These are phyloP conservation scores for Drosophila meridiana DNA, from an alignment of 2,888 invertebrate genomes.

Conservation along the genomic window DNA sequence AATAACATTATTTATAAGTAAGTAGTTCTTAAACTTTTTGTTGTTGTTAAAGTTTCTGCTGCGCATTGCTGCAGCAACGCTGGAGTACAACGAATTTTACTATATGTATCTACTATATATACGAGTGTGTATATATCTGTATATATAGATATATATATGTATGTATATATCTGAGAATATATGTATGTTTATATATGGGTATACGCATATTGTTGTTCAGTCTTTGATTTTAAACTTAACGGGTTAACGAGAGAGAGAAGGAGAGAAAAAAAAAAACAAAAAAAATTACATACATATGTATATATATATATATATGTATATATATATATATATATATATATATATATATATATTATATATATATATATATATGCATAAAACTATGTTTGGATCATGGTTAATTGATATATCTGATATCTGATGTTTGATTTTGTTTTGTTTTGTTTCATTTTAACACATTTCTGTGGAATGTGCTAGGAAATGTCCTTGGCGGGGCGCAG, in stretches of 20 bases:
- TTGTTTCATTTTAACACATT: conserved; percentile 26
- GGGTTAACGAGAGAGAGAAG: conserved; percentile 59
- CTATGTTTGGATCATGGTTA: conserved; percentile 45
- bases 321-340: conserved; percentile 17
- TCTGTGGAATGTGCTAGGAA: conserved; percentile 57
- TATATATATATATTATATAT: conserved; percentile 20
- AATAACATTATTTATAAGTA: conserved; percentile 50
- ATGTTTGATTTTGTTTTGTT: conserved; percentile 22
- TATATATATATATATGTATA: conserved; percentile 20
- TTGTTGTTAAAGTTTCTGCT: conserved; percentile 24
- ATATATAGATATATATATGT: conserved; percentile 36
- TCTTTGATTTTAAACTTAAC: conserved; percentile 74
- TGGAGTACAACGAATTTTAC: conserved; percentile 48
- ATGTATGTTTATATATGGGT: conserved; percentile 37
- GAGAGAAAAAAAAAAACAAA: conserved; percentile 33
- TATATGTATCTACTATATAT: conserved; percentile 36
- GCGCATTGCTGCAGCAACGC: conserved; percentile 37
- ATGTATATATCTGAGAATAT: conserved; percentile 14
- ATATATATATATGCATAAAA: conserved; percentile 26
- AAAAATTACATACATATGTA: conserved; percentile 20
- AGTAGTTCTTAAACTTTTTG: conserved; percentile 35
- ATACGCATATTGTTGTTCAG: conserved; percentile 68
- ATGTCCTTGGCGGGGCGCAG: conserved; percentile 53
- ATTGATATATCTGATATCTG: conserved; percentile 24
- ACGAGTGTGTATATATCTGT: conserved; percentile 19